These are phyloP conservation scores for Vollenhovia emeryi DNA, from an alignment of 1,140 invertebrate species.

Conservation along the genomic window DNA sequence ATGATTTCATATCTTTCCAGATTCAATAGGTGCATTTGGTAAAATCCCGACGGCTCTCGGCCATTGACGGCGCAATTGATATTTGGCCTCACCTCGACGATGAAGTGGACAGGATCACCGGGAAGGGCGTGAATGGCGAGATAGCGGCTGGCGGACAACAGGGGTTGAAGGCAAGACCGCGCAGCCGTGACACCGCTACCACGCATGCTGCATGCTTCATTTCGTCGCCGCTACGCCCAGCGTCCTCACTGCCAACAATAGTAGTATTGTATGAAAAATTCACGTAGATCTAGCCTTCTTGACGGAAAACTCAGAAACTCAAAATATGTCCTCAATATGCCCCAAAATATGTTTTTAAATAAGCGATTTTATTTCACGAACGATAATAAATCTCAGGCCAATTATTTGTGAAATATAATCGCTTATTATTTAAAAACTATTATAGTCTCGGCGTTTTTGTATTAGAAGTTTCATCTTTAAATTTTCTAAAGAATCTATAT, in stretches of 20 bases:
- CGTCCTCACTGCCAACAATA: constrained; percentile 81
- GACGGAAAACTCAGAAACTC: background rate
- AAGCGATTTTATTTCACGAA: too few relatives aligned
- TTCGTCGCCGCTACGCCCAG: constrained; percentile 85
- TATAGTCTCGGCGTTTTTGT: too few relatives aligned
- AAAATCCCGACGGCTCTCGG: background rate
- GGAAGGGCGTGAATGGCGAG: constrained; percentile 88
- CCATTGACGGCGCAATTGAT: background rate
- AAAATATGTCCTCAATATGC: too few relatives aligned
- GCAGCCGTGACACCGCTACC: constrained; percentile 86
- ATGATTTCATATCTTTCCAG: background rate
- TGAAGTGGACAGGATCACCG: constrained; percentile 88
- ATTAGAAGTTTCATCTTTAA: too few relatives aligned
- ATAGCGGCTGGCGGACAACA: constrained; percentile 87
- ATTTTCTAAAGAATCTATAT: too few relatives aligned
- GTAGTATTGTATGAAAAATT: background rate
- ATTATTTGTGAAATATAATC: too few relatives aligned
- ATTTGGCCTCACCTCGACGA: constrained; percentile 86
- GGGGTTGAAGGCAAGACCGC: constrained; percentile 86
- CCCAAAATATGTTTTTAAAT: too few relatives aligned
- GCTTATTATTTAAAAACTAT: too few relatives aligned
- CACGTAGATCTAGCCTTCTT: background rate
- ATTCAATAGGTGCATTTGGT: background rate
- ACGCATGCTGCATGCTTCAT: constrained; percentile 86
- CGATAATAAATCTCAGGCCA: too few relatives aligned